Percentiles rank a stretch among this genome's conserved stretches.
phyloP scores from a whole-genome alignment of 2,888 invertebrate genomes.

The Temnothorax rugatulus region DNA sequence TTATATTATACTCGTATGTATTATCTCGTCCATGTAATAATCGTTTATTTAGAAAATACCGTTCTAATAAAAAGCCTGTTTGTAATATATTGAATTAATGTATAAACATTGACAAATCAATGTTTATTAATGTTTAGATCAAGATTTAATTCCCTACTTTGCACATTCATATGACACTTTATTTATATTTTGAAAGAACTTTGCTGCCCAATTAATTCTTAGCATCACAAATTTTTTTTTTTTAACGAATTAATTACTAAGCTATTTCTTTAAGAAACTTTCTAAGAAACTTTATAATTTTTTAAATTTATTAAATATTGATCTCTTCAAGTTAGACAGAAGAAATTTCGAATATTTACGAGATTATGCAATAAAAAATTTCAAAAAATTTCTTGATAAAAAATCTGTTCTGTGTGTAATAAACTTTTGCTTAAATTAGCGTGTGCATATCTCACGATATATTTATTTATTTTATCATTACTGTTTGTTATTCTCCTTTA shows the following conservation, averaged over 20 bases:
- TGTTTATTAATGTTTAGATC: not conserved
- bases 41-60: slow-evolving; percentile 14
- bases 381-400: not conserved
- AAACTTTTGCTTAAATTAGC: not conserved
- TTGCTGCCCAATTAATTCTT: not conserved
- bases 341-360: slow-evolving; percentile 52
- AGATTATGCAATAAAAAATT: not conserved
- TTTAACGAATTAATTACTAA: not conserved
- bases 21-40: not conserved
- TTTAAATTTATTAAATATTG: slow-evolving; percentile 4
- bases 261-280: slow-evolving; percentile 46
- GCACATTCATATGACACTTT: not conserved
- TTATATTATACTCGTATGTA: not conserved
- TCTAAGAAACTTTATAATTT: slow-evolving; percentile 45
- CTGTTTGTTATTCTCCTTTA: not conserved
- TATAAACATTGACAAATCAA: not conserved
- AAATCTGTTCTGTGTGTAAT: not conserved
- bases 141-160: not conserved
- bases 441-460: not conserved
- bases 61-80: slow-evolving; percentile 4
- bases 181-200: not conserved
- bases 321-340: slow-evolving; percentile 77
- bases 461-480: not conserved
- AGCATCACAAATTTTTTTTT: not conserved
- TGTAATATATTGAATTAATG: not conserved